Percentiles rank a stretch among this genome's conserved stretches.
Conservation (phyloP, 2,797 vertebrate genomes). For the Acanthurus tractus region DNA sequence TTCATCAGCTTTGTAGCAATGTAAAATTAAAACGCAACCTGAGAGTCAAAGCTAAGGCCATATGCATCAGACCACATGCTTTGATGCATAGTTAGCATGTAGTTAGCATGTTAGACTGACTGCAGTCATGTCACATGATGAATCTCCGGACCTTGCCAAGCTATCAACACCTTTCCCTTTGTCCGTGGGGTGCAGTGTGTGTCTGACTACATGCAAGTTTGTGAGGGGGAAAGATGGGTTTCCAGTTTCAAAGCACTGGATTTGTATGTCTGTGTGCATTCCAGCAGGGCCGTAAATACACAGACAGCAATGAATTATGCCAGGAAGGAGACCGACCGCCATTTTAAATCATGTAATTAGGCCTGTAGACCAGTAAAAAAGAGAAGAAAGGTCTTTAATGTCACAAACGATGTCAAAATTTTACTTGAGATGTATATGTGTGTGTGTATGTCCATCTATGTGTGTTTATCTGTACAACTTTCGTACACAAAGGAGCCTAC, state of each 20-base stretch:
- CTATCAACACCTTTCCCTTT: conserved; percentile 68
- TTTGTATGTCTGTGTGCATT: conserved; percentile 52
- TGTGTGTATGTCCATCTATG: conserved; percentile 35
- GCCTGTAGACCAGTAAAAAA: conserved; percentile 69
- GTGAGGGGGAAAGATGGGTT: conserved; percentile 55
- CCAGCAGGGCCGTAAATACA: conserved; percentile 52
- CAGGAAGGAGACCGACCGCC: conserved; percentile 80
- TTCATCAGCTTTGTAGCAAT: conserved; percentile 1
- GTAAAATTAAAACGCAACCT: conserved; percentile 65
- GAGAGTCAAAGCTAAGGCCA: conserved; percentile 37
- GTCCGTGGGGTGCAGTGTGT: conserved; percentile 35
- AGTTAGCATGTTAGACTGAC: conserved; percentile 43
- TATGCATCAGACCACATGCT: conserved; percentile 18
- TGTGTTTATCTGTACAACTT: conserved; percentile 10
- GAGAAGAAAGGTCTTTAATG: conserved; percentile 63
- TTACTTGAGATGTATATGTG: conserved; percentile 15
- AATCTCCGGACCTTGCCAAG: conserved; percentile 59
- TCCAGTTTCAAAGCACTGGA: conserved; percentile 86
- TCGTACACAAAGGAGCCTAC: conserved; percentile 7
- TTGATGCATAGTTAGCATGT: conserved; percentile 63
- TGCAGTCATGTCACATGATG: conserved; percentile 64
- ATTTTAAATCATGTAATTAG: conserved; percentile 88
- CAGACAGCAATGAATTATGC: conserved; percentile 80
- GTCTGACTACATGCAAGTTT: conserved; percentile 20
- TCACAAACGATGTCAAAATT: conserved; percentile 35